Evolutionary conservation across 35 echinoderm and acorn worm species (phyloP), one percentile per base, ranked within the genome.

Genomic region (Ptychodera flava): DNA sequence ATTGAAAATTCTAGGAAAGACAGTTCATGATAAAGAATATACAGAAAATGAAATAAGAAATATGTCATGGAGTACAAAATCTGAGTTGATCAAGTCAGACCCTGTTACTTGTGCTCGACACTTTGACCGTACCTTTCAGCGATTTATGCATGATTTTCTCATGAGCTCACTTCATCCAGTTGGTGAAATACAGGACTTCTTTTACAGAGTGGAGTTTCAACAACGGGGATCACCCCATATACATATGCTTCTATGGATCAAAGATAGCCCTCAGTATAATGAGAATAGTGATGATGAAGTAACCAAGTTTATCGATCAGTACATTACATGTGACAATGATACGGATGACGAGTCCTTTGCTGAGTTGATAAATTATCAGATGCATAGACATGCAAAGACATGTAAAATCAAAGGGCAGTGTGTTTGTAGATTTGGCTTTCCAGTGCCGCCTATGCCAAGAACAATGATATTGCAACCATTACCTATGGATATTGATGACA

Each of bases 171-270:
- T 84, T 29, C 16, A 84, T 31, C 91, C 85, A 1, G 45, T 88
- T 83, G 91, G 81, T 35, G 29, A 88, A 1, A 82, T 88, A 28
- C 88, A 45, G 2, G 91, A 92, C 64, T 32, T 81, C 27, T 92
- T 92, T 31, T 80, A n/a, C n/a, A n/a, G n/a, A n/a, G n/a, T n/a
- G n/a, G n/a, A n/a, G n/a, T n/a, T n/a, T n/a, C n/a, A n/a, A 36
- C 88, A 89, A 33, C 80, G 91, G 27, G 91, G 91, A 34, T 88
- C 85, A 16, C 78, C 90, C 1, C 90, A 91, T 32, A 91, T 86
- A 36, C 91, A 93, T 34, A 85, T 89, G 91, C 36, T 92, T 78
- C 32, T 64, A 84, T 92, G 90, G 90, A 88, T 87, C 37, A 88
- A 83, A 78, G 52, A 92, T 92, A 86, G 35, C 0, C 85, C 91